Conservation (phyloP, 2,797 vertebrate genomes). For the Rallus crepitans region DNA sequence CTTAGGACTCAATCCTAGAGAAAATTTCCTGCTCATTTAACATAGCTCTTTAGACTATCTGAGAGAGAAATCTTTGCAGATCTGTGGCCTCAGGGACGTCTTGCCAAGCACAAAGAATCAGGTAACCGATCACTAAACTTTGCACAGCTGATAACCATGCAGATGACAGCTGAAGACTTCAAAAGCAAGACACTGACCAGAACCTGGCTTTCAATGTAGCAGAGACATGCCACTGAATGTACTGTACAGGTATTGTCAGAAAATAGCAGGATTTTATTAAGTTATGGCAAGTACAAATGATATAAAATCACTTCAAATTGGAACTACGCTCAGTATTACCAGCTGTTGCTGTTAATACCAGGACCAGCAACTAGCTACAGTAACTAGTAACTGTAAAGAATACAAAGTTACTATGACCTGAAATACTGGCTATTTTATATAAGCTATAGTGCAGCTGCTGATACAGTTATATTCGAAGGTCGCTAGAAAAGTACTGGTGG, state of each 20-base stretch:
- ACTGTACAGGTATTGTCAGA: neutral
- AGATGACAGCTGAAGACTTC: neutral
- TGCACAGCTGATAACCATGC: neutral
- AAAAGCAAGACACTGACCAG: neutral
- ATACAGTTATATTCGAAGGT: neutral
- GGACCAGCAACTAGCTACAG: neutral
- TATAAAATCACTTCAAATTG: neutral
- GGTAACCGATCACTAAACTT: neutral
- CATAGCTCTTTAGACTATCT: neutral
- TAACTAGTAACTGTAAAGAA: neutral
- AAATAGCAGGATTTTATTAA: neutral
- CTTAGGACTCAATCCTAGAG: neutral
- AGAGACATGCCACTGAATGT: fast-evolving
- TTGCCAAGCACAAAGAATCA: neutral
- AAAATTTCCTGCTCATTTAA: neutral
- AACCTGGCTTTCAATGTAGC: neutral
- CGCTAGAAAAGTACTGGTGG: neutral
- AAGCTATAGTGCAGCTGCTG: neutral
- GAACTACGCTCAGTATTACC: neutral
- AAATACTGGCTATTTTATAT: neutral
- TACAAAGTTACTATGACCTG: neutral
- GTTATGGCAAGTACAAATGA: neutral
- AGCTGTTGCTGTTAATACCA: neutral
- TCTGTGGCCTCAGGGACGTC: neutral
- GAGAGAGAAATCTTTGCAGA: neutral